Conservation (phyloP, 2,888 invertebrate genomes). For the Eurytoma californica region DNA sequence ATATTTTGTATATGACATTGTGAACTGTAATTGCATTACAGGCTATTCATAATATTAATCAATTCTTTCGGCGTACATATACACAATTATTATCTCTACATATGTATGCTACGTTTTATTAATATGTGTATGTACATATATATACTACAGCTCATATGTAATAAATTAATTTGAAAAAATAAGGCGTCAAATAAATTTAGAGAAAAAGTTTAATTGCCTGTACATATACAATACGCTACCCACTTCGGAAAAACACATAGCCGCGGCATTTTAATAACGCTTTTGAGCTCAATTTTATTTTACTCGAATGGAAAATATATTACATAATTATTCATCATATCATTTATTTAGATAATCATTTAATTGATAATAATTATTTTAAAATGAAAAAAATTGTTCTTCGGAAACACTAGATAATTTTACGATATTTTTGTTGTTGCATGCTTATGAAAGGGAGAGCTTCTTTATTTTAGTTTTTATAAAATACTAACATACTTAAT, state of each 20-base stretch:
- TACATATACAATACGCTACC: constrained; percentile 53
- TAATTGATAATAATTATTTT: too few species aligned
- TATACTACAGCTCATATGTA: constrained; percentile 41
- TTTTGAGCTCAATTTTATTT: constrained; percentile 43
- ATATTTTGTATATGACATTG: constrained; percentile 54
- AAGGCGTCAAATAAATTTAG: constrained; percentile 3
- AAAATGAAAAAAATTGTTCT: too few species aligned
- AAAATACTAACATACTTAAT: not conserved
- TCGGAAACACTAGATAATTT: too few species aligned
- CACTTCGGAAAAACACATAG: constrained; percentile 27
- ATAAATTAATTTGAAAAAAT: constrained; percentile 52
- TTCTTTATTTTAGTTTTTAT: not conserved
- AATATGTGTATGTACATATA: constrained; percentile 52
- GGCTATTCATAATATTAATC: constrained; percentile 17
- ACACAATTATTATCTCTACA: constrained; percentile 42
- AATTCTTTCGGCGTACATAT: constrained; percentile 48
- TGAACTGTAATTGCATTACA: constrained; percentile 56
- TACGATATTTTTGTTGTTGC: not conserved
- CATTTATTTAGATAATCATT: too few species aligned
- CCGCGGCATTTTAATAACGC: constrained; percentile 42
- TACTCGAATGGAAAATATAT: not conserved
- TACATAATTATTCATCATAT: too few species aligned
- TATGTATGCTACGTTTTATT: constrained; percentile 49
- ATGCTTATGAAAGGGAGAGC: constrained; percentile 5
- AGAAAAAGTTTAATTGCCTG: constrained; percentile 46